Percentiles rank a stretch among this genome's conserved stretches.
These are phyloP conservation scores for Ctenodactylus gundi DNA, from an alignment of 2,113 vertebrate genomes.

Conservation along the genomic window DNA sequence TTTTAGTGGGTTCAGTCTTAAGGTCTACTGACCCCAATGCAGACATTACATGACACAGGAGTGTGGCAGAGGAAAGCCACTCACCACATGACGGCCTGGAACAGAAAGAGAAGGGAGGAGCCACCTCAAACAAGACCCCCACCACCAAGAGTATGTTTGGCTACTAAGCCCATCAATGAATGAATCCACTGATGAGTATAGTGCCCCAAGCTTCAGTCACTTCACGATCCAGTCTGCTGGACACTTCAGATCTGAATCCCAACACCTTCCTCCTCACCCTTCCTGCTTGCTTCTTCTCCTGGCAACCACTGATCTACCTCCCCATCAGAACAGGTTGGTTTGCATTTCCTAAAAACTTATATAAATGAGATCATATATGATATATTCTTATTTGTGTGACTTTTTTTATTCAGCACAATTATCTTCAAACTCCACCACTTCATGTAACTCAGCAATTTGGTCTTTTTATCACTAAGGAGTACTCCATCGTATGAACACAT, in stretches of 20 bases:
- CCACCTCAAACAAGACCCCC: no score
- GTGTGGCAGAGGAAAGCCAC: no score
- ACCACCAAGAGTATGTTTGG: no score
- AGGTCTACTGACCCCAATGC: no score
- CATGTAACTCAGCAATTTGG: neutral
- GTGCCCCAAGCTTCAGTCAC: no score
- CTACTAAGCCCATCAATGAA: no score
- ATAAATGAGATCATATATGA: neutral
- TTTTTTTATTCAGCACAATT: neutral
- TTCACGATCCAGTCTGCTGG: no score
- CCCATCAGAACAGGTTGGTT: neutral
- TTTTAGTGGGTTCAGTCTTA: neutral
- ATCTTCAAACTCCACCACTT: neutral
- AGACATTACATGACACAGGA: no score
- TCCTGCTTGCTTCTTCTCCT: neutral
- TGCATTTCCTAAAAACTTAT: neutral
- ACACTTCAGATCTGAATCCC: no score
- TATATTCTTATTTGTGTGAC: neutral
- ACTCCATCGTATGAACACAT: neutral
- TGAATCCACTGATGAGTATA: no score
- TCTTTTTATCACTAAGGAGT: neutral
- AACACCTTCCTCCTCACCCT: neutral
- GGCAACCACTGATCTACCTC: neutral
- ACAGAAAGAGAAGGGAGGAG: no score
- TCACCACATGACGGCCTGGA: no score